Conservation (phyloP, 1,140 invertebrate genomes). For the Dysdera silvatica region DNA sequence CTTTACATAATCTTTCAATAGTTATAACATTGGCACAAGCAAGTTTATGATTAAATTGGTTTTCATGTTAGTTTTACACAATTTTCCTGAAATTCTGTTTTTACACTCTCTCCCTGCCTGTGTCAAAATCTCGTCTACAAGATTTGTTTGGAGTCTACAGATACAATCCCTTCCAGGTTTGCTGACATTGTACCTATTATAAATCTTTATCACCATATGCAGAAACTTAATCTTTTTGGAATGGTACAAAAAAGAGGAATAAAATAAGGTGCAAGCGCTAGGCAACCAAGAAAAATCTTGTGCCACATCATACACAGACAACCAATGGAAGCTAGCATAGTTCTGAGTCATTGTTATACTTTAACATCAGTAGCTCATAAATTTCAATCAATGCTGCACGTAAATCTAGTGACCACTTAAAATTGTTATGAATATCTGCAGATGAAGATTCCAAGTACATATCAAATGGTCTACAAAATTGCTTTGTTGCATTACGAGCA, state of each 20-base stretch:
- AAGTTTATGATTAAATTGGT: no score
- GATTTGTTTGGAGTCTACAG: background rate
- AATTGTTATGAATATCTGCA: constrained; percentile 34
- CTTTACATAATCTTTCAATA: no score
- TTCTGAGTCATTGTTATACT: constrained; percentile 32
- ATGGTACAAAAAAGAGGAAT: constrained; percentile 24
- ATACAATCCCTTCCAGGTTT: background rate
- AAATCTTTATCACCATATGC: background rate
- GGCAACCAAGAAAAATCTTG: constrained; percentile 15
- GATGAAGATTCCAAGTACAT: constrained; percentile 28
- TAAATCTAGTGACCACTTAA: constrained; percentile 34
- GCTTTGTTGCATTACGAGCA: constrained; percentile 32
- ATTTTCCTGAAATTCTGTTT: no score
- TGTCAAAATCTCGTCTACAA: background rate
- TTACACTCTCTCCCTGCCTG: background rate
- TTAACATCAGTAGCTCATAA: constrained; percentile 28
- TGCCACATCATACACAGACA: constrained; percentile 34
- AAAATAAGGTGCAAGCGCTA: constrained; percentile 30
- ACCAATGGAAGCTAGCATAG: constrained; percentile 32
- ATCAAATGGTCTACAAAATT: constrained; percentile 35
- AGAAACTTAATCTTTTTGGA: background rate
- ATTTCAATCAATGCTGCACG: constrained; percentile 30
- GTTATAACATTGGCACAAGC: no score
- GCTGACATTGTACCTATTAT: background rate
- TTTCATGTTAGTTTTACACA: no score